Evolutionary conservation across 1,140 invertebrate genomes (phyloP), one percentile per base, ranked within the genome.

Genomic region (Drosophila neocordata): DNA sequence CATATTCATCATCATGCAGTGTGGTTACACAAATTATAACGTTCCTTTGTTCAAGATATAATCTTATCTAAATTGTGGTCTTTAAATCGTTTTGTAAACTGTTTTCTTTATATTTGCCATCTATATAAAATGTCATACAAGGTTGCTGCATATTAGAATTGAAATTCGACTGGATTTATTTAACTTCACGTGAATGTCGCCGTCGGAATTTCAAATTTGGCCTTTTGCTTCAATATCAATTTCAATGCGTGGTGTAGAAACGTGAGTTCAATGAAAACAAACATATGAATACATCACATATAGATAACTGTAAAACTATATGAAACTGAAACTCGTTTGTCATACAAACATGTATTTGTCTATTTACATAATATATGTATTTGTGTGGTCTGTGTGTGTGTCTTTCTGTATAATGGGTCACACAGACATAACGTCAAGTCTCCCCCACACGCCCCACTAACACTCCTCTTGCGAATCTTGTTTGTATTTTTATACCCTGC

Each of bases 1-100:
- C 20, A 72, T 75, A 20, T 27, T 34, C 24, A 57, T 57, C 51
- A 56, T 56, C 38, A 66, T 68, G 12, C 22, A 13, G 22, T 53
- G 51, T 48, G 7, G 53, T 56, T 34, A 56, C 53, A 35, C 27
- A 56, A 56, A 20, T 73, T 77, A 31, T 31, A 64, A 73, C 59
- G 63, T 76, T 64, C 41, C 15, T 48, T 48, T 48, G 41, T 56
- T 5, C 53, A 13, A 56, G 53, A 35, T 35, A 56, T 3, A 11
- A 20, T 20, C 53, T 56, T 31, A 56, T 56, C 27, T 56, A 5
- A 18, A 56, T 56, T 56, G 31, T 56, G 8, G 8, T 34, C 53
- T 34, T 34, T 34, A 15, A 56, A 24, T 27, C 13, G 11, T 56
- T 56, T 56, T 13, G 15, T 56, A 56, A 56, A 56, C 4, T 2